These are phyloP conservation scores for Bergia puertoricense DNA, from an alignment of 92 coral and sea anemone genomes.

Conservation along the genomic window DNA sequence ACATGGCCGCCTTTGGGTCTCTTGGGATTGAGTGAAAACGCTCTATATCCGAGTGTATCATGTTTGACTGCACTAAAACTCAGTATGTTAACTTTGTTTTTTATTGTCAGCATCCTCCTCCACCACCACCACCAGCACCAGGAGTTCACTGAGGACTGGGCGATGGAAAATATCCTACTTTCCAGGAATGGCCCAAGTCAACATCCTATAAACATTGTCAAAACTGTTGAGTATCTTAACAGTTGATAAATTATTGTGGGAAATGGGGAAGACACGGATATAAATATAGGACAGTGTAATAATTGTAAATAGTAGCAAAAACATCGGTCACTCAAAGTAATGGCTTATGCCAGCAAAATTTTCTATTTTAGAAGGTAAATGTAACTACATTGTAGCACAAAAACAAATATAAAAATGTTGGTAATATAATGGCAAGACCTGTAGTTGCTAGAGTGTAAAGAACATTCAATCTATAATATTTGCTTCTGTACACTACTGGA, in stretches of 20 bases:
- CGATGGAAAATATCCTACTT: neutral
- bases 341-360: neutral
- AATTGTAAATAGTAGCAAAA: neutral
- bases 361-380: neutral
- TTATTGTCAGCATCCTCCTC: constrained; percentile 61
- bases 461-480: too few relatives aligned
- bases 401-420: too few relatives aligned
- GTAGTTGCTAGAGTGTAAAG: too few relatives aligned
- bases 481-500: too few relatives aligned
- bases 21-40: too few relatives aligned
- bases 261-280: neutral
- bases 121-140: constrained; percentile 77
- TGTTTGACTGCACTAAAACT: neutral
- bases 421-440: too few relatives aligned
- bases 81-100: neutral
- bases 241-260: neutral
- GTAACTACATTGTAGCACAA: neutral
- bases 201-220: neutral
- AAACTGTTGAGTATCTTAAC: neutral
- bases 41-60: neutral
- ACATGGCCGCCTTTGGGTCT: too few relatives aligned
- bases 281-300: neutral
- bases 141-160: constrained; percentile 50
- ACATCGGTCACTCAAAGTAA: neutral
- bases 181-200: neutral